Conservation (phyloP, 2,113 vertebrate genomes). For the Condylura cristata region DNA sequence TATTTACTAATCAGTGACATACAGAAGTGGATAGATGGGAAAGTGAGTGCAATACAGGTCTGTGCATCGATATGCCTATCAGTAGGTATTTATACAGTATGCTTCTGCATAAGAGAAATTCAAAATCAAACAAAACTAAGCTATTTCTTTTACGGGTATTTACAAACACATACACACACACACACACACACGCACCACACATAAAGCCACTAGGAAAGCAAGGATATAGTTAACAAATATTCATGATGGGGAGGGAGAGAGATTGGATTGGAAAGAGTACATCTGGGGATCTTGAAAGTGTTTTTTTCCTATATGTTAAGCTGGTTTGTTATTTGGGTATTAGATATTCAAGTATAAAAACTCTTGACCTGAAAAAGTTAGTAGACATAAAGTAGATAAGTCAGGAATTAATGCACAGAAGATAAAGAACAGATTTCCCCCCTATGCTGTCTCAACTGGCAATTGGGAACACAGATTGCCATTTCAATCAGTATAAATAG, state of each 20-base stretch:
- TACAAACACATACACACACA: not conserved
- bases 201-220: not conserved
- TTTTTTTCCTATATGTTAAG: constrained; percentile 9
- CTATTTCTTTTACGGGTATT: not conserved
- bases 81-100: not conserved
- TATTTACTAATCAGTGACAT: not conserved
- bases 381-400: not conserved
- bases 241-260: not conserved
- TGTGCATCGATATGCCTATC: not conserved
- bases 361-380: not conserved
- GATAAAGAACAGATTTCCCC: not conserved
- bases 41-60: not conserved
- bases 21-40: not conserved
- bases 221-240: not conserved
- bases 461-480: not conserved
- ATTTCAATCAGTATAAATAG: not conserved
- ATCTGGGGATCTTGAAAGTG: not conserved
- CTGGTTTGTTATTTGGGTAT: not conserved
- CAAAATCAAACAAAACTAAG: not conserved
- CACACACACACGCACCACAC: not conserved
- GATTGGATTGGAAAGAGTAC: not conserved
- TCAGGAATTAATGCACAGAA: not conserved
- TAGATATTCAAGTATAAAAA: constrained; percentile 22
- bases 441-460: not conserved
- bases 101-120: not conserved